phyloP scores from a whole-genome alignment of 2,113 vertebrate species.

The Phalacrocorax aristotelis region DNA sequence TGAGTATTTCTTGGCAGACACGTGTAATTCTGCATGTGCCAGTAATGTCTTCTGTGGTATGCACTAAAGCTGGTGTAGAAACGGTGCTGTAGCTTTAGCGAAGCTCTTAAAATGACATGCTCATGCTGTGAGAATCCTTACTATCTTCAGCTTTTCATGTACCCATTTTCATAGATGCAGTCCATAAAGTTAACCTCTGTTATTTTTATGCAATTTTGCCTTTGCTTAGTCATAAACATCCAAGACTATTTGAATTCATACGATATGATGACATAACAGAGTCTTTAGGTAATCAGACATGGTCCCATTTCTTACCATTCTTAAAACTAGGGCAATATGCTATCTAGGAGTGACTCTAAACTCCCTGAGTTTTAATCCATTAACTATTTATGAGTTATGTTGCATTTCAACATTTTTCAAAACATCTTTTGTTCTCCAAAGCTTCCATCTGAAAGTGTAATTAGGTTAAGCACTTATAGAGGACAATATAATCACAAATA shows the following conservation, averaged over 20 bases:
- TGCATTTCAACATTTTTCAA: neutral
- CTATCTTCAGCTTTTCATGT: neutral
- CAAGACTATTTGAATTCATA: neutral
- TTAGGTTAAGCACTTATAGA: neutral
- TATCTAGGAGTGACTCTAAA: neutral
- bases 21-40: neutral
- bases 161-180: neutral
- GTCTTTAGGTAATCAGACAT: neutral
- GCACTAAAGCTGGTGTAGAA: slow-evolving; percentile 18
- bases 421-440: neutral
- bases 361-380: neutral
- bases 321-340: neutral
- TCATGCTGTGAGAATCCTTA: neutral
- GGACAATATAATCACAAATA: neutral
- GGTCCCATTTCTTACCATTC: neutral
- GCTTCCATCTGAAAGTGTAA: neutral
- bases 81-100: neutral
- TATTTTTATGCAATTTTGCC: slow-evolving; percentile 13
- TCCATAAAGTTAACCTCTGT: neutral
- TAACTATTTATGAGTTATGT: neutral
- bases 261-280: neutral
- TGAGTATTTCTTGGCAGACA: slow-evolving; percentile 32
- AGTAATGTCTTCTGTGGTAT: slow-evolving; percentile 16
- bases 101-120: slow-evolving; percentile 4
- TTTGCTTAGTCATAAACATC: neutral